These are phyloP conservation scores for Eupithecia inturbata DNA, from an alignment of 2,888 invertebrate genomes.

Conservation along the genomic window DNA sequence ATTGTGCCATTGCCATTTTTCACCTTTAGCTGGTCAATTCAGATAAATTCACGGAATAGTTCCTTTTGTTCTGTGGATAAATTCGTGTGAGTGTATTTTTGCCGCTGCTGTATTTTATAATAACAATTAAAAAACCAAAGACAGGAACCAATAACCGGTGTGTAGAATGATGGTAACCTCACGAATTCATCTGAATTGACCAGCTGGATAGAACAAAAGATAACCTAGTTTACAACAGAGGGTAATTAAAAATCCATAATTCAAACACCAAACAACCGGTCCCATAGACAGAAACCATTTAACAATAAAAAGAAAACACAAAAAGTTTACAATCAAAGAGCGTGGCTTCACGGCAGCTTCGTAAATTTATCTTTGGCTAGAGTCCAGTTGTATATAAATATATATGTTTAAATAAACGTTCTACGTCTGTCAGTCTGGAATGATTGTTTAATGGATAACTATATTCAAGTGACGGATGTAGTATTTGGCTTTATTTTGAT, in stretches of 20 bases:
- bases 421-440: conserved; percentile 44
- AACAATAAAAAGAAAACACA: conserved; percentile 25
- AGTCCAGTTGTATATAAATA: conserved; percentile 40
- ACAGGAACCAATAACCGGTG: too few relatives aligned
- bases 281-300: conserved; percentile 4
- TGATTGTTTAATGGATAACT: conserved; percentile 38
- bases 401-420: conserved; percentile 39
- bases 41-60: too few relatives aligned
- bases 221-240: neutral
- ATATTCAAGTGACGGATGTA: neutral
- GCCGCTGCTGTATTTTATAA: too few relatives aligned
- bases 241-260: conserved; percentile 12
- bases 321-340: conserved; percentile 31
- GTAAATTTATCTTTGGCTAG: conserved; percentile 38
- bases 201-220: neutral
- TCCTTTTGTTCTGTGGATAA: too few relatives aligned
- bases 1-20: too few relatives aligned
- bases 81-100: too few relatives aligned
- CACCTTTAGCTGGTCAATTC: too few relatives aligned
- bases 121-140: too few relatives aligned
- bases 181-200: neutral
- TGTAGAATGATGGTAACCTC: too few relatives aligned
- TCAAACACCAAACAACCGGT: conserved; percentile 13
- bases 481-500: neutral
- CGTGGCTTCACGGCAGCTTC: conserved; percentile 24